Conservation (phyloP, 2,113 vertebrate species). For the Anarrhichthys ocellatus region DNA sequence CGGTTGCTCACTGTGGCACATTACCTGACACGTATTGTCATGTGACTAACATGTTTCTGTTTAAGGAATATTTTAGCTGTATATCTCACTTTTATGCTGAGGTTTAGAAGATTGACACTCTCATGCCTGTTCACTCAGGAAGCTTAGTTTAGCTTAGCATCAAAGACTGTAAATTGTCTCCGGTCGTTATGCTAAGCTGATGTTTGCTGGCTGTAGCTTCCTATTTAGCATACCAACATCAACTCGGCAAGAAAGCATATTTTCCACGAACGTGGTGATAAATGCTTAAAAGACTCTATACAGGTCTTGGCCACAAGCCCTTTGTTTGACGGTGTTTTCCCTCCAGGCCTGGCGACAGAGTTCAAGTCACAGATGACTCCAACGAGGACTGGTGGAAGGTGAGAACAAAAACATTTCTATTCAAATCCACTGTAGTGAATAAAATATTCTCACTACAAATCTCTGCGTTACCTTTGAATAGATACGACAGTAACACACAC, state of each 20-base stretch:
- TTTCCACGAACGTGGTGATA: neutral
- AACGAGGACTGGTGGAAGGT: slow-evolving; percentile 98
- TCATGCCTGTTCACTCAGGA: neutral
- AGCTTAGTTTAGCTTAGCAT: slow-evolving; percentile 1
- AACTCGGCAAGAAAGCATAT: neutral
- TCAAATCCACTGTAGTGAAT: slow-evolving; percentile 3
- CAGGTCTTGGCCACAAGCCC: neutral
- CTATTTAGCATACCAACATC: neutral
- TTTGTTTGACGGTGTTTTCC: slow-evolving; percentile 23
- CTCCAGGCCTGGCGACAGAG: slow-evolving; percentile 89
- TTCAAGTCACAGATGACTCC: slow-evolving; percentile 91
- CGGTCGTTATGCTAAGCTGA: neutral
- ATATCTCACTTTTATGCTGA: neutral
- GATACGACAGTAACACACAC: neutral
- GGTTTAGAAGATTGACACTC: neutral
- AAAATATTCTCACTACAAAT: slow-evolving; percentile 14
- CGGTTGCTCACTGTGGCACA: no score
- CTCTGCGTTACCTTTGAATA: slow-evolving; percentile 9
- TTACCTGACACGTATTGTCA: no score
- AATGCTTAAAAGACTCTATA: neutral
- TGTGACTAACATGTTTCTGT: neutral
- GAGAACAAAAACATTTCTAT: slow-evolving; percentile 28
- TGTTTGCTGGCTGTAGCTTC: neutral
- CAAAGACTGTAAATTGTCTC: neutral
- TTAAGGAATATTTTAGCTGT: neutral